Percentiles rank a stretch among this genome's conserved stretches.
Evolutionary conservation across 2,113 vertebrate genomes (phyloP).

Genomic region (Pelecanoides urinatrix): DNA sequence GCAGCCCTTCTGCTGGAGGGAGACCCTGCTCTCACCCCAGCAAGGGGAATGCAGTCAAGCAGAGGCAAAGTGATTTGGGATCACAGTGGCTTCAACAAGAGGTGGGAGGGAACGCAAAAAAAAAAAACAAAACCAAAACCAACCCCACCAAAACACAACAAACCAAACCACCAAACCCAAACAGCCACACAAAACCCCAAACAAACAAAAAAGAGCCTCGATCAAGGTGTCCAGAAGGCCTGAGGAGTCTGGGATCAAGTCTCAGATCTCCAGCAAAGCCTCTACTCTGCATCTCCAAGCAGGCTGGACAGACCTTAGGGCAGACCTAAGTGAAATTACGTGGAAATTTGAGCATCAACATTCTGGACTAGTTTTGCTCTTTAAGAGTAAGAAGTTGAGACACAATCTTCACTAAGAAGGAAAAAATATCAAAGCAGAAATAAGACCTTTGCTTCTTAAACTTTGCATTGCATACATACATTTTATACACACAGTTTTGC

Average conservation of each 20-base stretch:
- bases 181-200: neutral
- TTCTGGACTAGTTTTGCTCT: neutral
- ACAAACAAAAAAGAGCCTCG: neutral
- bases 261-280: neutral
- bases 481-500: neutral
- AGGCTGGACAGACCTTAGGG: neutral
- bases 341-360: neutral
- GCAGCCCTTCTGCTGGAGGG: neutral
- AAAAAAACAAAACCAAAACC: too few species aligned
- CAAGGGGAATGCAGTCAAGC: neutral
- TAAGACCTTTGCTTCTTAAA: neutral
- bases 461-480: neutral
- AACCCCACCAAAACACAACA: neutral
- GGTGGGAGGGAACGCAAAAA: neutral
- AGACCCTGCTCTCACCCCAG: neutral
- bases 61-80: neutral
- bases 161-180: neutral
- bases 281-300: neutral
- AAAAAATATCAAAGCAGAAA: neutral
- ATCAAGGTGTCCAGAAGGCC: neutral
- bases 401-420: neutral
- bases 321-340: neutral
- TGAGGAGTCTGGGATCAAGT: neutral
- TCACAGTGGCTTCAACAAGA: neutral
- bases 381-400: neutral